Evolutionary conservation across 1,140 invertebrate genomes (phyloP).

Genomic region (Atta texana): DNA sequence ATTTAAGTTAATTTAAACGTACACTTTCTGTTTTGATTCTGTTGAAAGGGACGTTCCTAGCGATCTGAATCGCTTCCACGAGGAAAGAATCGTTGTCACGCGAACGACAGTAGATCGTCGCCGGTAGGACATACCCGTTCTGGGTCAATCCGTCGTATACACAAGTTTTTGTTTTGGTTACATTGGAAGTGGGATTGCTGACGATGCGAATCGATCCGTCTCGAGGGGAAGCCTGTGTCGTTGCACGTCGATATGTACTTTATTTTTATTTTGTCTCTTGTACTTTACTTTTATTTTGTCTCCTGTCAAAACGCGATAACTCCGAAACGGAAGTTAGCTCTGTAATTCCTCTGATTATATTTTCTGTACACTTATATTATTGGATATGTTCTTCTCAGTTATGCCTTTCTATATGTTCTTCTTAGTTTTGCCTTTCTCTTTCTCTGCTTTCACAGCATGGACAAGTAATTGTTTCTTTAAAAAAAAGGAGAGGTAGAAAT

Average conservation of each 20-base stretch:
- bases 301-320: background rate
- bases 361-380: background rate
- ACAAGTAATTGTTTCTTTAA: background rate
- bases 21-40: slow-evolving; percentile 43
- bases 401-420: background rate
- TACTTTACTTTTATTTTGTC: too few species aligned
- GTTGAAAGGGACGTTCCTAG: slow-evolving; percentile 39
- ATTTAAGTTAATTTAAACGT: slow-evolving; percentile 23
- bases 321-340: background rate
- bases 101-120: background rate
- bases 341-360: background rate
- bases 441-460: background rate
- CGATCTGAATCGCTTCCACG: slow-evolving; percentile 34
- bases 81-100: slow-evolving; percentile 16
- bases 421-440: background rate
- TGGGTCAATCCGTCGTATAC: background rate
- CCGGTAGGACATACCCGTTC: background rate
- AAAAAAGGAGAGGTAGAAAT: background rate
- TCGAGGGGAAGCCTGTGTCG: background rate
- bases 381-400: slow-evolving; percentile 27
- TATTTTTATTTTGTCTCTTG: background rate
- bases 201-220: slow-evolving; percentile 32
- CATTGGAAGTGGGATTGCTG: slow-evolving; percentile 14
- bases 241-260: background rate
- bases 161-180: slow-evolving; percentile 42